These are phyloP conservation scores for Phenacoccus solenopsis DNA, from an alignment of 1,140 invertebrate species.

Conservation along the genomic window DNA sequence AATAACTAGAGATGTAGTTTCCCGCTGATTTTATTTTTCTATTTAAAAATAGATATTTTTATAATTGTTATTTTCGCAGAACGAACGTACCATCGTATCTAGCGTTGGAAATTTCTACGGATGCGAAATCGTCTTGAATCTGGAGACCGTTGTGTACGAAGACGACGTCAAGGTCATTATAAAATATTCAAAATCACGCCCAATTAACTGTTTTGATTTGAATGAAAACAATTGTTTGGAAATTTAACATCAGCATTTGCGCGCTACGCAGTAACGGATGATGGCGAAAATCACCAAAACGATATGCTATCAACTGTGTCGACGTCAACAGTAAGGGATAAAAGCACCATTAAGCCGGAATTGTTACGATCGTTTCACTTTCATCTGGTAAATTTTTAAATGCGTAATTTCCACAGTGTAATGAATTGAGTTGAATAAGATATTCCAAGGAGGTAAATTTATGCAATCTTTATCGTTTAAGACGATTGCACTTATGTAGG, in stretches of 20 bases:
- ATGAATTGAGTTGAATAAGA: no score
- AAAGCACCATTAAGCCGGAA: no score
- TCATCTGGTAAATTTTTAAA: background rate
- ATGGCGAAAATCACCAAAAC: no score
- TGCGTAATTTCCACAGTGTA: no score
- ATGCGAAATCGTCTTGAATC: background rate
- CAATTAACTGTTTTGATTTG: slow-evolving; percentile 9
- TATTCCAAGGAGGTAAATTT: no score
- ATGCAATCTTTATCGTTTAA: no score
- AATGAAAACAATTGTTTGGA: background rate
- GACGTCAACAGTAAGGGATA: no score
- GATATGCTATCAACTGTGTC: background rate
- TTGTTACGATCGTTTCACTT: background rate
- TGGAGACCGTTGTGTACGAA: background rate
- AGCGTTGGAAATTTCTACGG: background rate
- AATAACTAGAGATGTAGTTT: background rate
- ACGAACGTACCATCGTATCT: background rate
- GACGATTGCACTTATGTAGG: no score
- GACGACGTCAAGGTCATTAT: slow-evolving; percentile 4
- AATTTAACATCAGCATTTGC: background rate
- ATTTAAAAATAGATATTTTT: slow-evolving; percentile 3
- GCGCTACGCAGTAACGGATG: no score
- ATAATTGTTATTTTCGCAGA: background rate
- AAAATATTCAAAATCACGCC: slow-evolving; percentile 12
- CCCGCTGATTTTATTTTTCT: slow-evolving; percentile 2